phyloP scores from a whole-genome alignment of 35 echinoderm and acorn worm genomes.

The Acanthaster planci region DNA sequence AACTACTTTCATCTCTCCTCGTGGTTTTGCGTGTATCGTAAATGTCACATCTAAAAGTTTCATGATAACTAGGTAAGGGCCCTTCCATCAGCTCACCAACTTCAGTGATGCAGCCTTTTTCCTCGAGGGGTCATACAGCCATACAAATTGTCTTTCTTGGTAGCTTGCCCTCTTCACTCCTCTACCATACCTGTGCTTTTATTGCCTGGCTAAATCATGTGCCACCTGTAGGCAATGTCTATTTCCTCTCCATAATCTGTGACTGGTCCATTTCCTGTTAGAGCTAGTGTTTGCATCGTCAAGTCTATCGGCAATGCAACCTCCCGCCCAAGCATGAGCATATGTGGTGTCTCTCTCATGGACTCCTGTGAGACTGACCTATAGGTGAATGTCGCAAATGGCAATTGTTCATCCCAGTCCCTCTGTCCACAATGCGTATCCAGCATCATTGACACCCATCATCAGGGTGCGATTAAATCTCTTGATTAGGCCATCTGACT shows the following conservation, averaged over 20 bases:
- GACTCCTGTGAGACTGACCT: constrained; percentile 36
- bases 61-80: too few relatives aligned
- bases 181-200: neutral
- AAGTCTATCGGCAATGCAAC: constrained; percentile 50
- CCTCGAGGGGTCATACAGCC: neutral
- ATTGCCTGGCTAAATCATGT: neutral
- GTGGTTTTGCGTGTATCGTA: too few relatives aligned
- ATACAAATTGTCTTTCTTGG: neutral
- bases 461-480: constrained; percentile 59
- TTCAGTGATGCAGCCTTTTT: too few relatives aligned
- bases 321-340: constrained; percentile 72
- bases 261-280: neutral
- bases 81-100: too few relatives aligned
- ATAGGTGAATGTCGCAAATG: constrained; percentile 40
- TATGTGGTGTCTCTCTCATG: constrained; percentile 56
- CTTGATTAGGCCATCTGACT: constrained; percentile 48
- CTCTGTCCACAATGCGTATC: constrained; percentile 29
- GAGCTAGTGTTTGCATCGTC: neutral
- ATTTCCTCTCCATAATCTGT: constrained; percentile 6
- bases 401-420: too few relatives aligned
- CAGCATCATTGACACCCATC: constrained; percentile 32
- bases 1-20: too few relatives aligned
- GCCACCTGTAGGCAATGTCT: neutral
- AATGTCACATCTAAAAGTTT: too few relatives aligned
- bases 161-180: neutral